Conservation (phyloP, 2,797 vertebrate genomes). For the Ciconia nigra region DNA sequence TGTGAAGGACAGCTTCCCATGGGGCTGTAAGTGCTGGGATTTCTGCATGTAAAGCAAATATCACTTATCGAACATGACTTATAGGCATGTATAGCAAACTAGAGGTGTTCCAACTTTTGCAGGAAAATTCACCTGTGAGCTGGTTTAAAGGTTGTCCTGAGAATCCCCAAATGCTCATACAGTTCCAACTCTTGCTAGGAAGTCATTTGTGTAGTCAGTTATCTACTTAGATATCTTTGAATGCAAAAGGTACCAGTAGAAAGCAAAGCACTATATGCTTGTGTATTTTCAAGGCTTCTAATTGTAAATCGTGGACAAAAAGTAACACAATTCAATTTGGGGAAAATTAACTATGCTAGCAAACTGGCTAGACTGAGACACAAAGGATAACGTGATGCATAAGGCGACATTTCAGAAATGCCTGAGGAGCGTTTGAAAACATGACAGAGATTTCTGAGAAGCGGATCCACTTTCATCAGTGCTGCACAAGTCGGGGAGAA, state of each 20-base stretch:
- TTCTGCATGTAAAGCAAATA: not conserved
- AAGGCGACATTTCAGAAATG: not conserved
- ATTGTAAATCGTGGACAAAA: not conserved
- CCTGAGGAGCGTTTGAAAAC: not conserved
- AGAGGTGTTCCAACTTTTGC: not conserved
- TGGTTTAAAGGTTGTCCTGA: not conserved
- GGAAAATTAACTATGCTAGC: rapidly evolving
- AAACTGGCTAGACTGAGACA: not conserved
- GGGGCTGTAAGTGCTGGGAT: not conserved
- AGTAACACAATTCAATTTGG: not conserved
- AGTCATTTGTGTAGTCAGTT: not conserved
- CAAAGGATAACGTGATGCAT: not conserved
- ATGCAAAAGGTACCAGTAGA: not conserved
- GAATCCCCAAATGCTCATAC: not conserved
- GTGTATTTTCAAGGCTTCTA: not conserved
- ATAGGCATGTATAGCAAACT: rapidly evolving
- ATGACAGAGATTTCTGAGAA: not conserved
- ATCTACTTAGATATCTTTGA: not conserved
- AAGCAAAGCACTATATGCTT: not conserved
- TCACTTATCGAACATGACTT: not conserved
- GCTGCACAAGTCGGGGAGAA: too few relatives aligned
- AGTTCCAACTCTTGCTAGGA: not conserved
- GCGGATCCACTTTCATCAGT: not conserved
- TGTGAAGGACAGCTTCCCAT: not conserved
- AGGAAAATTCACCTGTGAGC: not conserved